Conservation (phyloP, 2,113 vertebrate species). For the Halichoerus grypus region DNA sequence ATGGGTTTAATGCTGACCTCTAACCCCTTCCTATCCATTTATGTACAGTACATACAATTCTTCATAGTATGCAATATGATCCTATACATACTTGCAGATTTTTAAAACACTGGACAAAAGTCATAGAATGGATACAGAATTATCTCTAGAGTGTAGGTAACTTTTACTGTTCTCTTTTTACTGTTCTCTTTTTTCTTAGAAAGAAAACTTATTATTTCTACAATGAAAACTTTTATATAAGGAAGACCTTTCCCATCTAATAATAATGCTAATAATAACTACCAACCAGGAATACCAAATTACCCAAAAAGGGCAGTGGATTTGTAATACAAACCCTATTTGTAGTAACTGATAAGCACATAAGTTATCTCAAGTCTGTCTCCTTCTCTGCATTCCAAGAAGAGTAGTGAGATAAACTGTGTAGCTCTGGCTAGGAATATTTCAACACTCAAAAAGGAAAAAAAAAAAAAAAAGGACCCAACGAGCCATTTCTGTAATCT, state of each 20-base stretch:
- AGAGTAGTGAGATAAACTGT: neutral
- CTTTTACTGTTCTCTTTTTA: neutral
- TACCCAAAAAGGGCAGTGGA: neutral
- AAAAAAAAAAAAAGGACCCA: neutral
- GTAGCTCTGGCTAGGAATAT: neutral
- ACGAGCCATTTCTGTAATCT: neutral
- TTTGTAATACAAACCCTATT: neutral
- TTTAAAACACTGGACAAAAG: neutral
- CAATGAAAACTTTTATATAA: neutral
- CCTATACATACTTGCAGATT: neutral
- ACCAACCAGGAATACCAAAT: neutral
- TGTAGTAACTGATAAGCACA: neutral
- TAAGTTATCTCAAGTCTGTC: neutral
- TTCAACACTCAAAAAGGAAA: neutral
- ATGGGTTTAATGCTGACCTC: neutral
- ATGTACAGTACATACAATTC: neutral
- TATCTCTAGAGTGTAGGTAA: neutral
- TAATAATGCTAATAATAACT: neutral
- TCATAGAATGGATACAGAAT: neutral
- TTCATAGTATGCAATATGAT: neutral
- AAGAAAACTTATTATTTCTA: neutral
- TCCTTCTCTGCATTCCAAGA: slow-evolving; percentile 18
- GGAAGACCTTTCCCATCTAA: neutral
- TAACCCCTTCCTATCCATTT: neutral
- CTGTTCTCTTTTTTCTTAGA: neutral